phyloP scores from a whole-genome alignment of 2,113 vertebrate species.

The Orycteropus afer region DNA sequence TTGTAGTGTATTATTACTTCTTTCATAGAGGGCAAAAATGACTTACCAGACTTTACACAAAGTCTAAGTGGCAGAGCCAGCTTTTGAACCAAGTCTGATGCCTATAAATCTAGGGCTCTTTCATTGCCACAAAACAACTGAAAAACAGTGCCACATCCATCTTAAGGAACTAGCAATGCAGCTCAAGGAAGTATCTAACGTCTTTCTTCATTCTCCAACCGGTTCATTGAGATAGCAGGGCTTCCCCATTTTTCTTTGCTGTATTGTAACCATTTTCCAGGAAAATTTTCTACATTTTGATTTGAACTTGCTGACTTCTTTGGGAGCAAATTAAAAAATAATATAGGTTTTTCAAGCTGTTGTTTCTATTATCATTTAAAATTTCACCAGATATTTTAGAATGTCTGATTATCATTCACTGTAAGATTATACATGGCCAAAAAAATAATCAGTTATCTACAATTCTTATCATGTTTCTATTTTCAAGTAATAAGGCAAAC shows the following conservation, averaged over 20 bases:
- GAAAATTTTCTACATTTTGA: background rate
- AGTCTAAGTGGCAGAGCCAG: background rate
- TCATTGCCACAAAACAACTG: background rate
- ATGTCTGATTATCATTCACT: background rate
- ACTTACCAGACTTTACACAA: background rate
- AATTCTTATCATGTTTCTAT: background rate
- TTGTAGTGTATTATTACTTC: background rate
- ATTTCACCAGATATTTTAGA: background rate
- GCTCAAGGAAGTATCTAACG: background rate
- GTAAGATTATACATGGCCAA: background rate
- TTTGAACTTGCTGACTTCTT: background rate
- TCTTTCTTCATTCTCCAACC: background rate
- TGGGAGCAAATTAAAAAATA: background rate
- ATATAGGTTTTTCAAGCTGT: background rate
- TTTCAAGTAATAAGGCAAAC: background rate
- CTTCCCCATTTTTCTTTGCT: background rate
- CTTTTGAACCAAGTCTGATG: background rate
- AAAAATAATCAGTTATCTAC: background rate
- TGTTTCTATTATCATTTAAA: conserved; percentile 42
- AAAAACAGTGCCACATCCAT: background rate
- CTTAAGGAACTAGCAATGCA: background rate
- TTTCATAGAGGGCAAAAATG: background rate
- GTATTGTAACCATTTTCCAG: conserved; percentile 16
- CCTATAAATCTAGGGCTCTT: background rate
- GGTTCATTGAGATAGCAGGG: background rate